A percentile compares a stretch with the other conserved stretches of the same genome.
phyloP scores from a whole-genome alignment of 2,113 vertebrate genomes.

The Takifugu bimaculatus region DNA sequence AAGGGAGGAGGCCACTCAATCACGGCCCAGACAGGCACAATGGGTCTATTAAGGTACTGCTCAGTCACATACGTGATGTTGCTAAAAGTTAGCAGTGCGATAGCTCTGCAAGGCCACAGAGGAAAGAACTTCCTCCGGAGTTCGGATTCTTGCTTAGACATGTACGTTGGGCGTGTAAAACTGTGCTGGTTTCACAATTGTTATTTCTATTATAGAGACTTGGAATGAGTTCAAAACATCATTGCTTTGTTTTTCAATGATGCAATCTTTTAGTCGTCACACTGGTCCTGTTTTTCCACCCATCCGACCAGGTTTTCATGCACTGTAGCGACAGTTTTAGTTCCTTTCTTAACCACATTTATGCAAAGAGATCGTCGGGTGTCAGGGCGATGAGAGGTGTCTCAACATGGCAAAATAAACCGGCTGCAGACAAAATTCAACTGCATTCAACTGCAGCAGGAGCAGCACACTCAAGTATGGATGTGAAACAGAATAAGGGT shows the following conservation, averaged over 20 bases:
- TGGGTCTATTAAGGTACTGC: not conserved
- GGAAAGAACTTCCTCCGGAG: too few relatives aligned
- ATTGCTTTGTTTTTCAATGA: not conserved
- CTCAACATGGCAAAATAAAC: not conserved
- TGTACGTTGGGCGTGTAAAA: not conserved
- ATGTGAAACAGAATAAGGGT: conserved; percentile 37
- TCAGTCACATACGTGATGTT: not conserved
- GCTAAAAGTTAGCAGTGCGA: not conserved
- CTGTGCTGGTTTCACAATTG: conserved; percentile 24
- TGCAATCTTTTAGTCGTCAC: too few relatives aligned
- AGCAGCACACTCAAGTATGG: too few relatives aligned
- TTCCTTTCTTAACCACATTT: not conserved
- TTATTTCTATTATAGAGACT: conserved; percentile 12
- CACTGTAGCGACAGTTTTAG: not conserved
- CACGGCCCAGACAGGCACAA: conserved; percentile 29
- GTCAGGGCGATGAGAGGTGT: not conserved
- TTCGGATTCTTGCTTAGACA: not conserved
- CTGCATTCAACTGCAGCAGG: not conserved
- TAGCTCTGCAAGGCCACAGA: too few relatives aligned
- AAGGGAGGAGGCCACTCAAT: conserved; percentile 29
- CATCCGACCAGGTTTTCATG: not conserved
- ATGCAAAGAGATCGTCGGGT: not conserved
- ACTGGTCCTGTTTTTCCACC: too few relatives aligned
- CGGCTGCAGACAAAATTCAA: not conserved
- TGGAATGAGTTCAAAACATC: conserved; percentile 19